Percentiles rank a stretch among this genome's conserved stretches.
phyloP scores from a whole-genome alignment of 92 coral and sea anemone genomes.

The Actinernus sp. region DNA sequence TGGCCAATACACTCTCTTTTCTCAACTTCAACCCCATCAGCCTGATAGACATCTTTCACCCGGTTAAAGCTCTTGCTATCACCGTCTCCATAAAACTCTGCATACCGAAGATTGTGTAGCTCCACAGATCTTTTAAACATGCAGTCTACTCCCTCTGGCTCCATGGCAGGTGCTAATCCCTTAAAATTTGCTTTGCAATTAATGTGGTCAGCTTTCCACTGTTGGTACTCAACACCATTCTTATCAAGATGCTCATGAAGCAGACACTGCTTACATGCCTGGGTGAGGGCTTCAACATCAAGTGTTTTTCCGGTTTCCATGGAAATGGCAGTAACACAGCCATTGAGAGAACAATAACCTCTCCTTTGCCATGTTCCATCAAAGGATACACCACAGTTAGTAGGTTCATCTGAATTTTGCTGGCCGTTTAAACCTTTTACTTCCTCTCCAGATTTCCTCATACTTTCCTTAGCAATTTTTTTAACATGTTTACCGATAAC shows the following conservation, averaged over 20 bases:
- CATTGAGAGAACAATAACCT: conserved; percentile 53
- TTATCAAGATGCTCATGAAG: conserved; percentile 37
- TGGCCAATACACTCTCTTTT: conserved; percentile 52
- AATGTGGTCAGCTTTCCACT: conserved; percentile 52
- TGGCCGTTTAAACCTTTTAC: conserved; percentile 13
- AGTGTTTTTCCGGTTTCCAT: conserved; percentile 49
- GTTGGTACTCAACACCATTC: conserved; percentile 24
- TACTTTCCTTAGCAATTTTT: no score
- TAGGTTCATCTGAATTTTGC: neutral
- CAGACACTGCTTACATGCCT: conserved; percentile 32
- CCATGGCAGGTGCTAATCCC: conserved; percentile 66
- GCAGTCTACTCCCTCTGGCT: conserved; percentile 38
- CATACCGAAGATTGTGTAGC: conserved; percentile 29
- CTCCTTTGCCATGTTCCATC: conserved; percentile 62
- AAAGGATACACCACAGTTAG: conserved; percentile 35
- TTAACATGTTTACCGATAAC: conserved; percentile 12
- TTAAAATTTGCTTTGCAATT: no score
- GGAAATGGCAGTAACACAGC: conserved; percentile 38
- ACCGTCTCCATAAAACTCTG: conserved; percentile 39
- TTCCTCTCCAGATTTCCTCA: no score
- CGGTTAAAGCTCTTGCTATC: conserved; percentile 24
- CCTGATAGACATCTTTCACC: conserved; percentile 12
- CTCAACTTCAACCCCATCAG: conserved; percentile 7
- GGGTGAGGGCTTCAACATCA: conserved; percentile 47
- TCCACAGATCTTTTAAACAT: conserved; percentile 35